These are phyloP conservation scores for Malacosoma neustria DNA, from an alignment of 2,888 invertebrate species.

Conservation along the genomic window DNA sequence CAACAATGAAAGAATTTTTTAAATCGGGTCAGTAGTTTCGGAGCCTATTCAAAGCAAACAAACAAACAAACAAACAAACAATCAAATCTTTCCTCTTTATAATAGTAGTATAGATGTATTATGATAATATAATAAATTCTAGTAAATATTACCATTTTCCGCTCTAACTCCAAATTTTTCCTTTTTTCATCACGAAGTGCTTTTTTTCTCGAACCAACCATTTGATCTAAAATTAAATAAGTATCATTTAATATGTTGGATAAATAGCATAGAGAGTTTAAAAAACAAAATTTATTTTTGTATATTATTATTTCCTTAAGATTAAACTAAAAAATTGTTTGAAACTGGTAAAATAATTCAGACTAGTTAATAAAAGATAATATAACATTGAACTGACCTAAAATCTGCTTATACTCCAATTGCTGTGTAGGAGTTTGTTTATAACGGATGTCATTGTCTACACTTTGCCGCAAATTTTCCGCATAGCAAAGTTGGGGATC, in stretches of 20 bases:
- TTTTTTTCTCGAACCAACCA: conserved; percentile 72
- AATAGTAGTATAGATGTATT: too few species aligned
- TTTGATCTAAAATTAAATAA: conserved; percentile 64
- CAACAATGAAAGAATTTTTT: too few species aligned
- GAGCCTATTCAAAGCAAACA: too few species aligned
- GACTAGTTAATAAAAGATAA: too few species aligned
- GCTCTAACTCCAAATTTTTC: conserved; percentile 60
- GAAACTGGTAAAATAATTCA: background rate
- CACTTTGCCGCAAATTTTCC: conserved; percentile 75
- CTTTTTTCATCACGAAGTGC: conserved; percentile 60
- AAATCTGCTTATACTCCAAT: conserved; percentile 71
- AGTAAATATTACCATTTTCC: conserved; percentile 77
- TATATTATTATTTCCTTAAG: background rate
- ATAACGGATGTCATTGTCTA: conserved; percentile 83
- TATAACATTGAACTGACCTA: conserved; percentile 77
- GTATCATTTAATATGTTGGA: conserved; percentile 4
- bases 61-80: too few species aligned
- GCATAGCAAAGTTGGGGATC: conserved; percentile 80
- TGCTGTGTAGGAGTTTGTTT: conserved; percentile 73
- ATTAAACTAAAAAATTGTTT: background rate
- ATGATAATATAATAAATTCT: too few species aligned
- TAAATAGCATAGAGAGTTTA: too few species aligned
- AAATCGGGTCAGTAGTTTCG: too few species aligned
- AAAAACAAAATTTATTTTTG: background rate
- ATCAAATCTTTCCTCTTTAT: too few species aligned